Base-by-base conservation (phyloP, 2,113 vertebrate species). In the Chaenocephalus aceratus region DNA sequence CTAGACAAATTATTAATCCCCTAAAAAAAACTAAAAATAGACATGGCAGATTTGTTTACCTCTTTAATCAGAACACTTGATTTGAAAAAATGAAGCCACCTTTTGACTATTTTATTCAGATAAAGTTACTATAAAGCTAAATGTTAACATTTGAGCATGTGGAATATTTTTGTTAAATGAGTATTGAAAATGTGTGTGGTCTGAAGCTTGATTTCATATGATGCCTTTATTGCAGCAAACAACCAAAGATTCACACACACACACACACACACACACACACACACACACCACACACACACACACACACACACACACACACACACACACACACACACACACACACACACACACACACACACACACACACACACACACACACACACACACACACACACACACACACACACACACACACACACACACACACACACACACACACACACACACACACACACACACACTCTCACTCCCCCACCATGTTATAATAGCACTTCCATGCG, bases 401-500 rank as follows among this genome's bases (percentile, higher is more conserved):
- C 30, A 59, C 57, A 14, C 57, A 77, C 80, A 77, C 62, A 48
- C 65, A 53, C 53, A 52, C 61, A 72, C 66, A 62, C 67, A 72
- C 72, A 58, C 63, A 80, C n/a, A 71, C 44, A 64, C 49, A 69
- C 36, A 54, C 54, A 23, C 45, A 73, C 79, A 78, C 57, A 54
- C 68, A 60, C 52, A 57, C 61, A 75, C 60, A 56, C 51, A 69
- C 77, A 79, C 65, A 86, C 60, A 77, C 90, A 57, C 89, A 80
- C 79, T 90, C 89, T 85, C 88, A 87, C 90, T 87, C 93, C 86
- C 87, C 83, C 92, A 89, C 84, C 83, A 68, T 76, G 90, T 87
- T 94, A 95, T 90, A 93, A 94, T 94, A 94, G 93, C 93, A 77
- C 77, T 88, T 87, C 85, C 79, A 84, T 91, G 90, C 73, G 49